Evolutionary conservation across 2,888 invertebrate species (phyloP).

Genomic region (Teleiodes luculella): DNA sequence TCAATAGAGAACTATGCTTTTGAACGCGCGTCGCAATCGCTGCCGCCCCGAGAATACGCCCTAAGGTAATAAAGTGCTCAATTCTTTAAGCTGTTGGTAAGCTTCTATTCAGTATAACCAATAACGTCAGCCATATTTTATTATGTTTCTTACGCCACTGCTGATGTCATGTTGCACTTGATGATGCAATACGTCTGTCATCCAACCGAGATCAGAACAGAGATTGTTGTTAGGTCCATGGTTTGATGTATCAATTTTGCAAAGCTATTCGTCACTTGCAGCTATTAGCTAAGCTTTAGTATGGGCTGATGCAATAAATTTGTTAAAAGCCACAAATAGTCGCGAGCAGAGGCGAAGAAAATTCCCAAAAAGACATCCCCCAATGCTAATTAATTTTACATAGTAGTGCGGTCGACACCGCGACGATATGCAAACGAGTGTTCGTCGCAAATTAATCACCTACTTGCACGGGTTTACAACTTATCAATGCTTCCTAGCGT

Average conservation of each 20-base stretch:
- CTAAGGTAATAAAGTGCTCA: too few relatives aligned
- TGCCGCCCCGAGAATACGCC: too few relatives aligned
- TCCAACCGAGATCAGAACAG: conserved; percentile 25
- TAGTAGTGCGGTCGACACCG: conserved; percentile 45
- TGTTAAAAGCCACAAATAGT: background rate
- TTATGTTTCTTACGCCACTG: conserved; percentile 27
- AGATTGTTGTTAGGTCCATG: conserved; percentile 9
- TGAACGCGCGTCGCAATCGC: too few relatives aligned
- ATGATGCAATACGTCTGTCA: conserved; percentile 54
- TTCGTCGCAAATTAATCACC: conserved; percentile 36
- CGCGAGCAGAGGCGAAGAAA: conserved; percentile 18
- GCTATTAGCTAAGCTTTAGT: background rate
- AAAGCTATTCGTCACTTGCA: background rate
- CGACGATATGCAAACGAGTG: conserved; percentile 51
- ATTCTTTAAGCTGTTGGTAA: too few relatives aligned
- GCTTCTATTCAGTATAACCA: too few relatives aligned
- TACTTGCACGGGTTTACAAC: conserved; percentile 42
- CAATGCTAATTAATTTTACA: conserved; percentile 63
- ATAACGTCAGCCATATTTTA: conserved; percentile 25
- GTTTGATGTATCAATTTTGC: background rate
- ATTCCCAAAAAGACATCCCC: conserved; percentile 39
- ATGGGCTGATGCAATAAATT: background rate
- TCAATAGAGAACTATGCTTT: too few relatives aligned
- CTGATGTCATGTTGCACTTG: conserved; percentile 43
- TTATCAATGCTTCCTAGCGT: conserved; percentile 53